Base-by-base conservation (phyloP, 2,888 invertebrate species). In the Acleris cristana region DNA sequence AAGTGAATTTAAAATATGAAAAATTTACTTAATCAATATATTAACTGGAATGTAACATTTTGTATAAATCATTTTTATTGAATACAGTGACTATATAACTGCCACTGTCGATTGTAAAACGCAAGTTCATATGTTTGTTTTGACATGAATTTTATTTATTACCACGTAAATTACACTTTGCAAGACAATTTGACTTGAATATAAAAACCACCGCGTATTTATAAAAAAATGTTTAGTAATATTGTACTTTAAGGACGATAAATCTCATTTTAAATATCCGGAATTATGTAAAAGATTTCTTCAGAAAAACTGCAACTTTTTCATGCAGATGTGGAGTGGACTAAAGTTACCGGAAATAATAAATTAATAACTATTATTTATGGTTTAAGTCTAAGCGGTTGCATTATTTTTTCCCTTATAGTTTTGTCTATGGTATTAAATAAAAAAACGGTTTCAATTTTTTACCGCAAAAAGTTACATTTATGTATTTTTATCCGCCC, bases 111-210 rank as follows among this genome's bases (percentile, higher is more conserved):
- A n/a, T n/a, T 18, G 18, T 48, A n/a, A n/a, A 48, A 18, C 18
- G 7, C 48, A 48, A 16, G 16, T 48, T 48, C 48, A 48, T 7
- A 18, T 48, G n/a, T 48, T 48, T 48, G 18, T 48, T 48, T 48
- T 48, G 48, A 48, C 48, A 48, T 18, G 7, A n/a, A 48, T 48
- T 48, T 48, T 48, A 48, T 48, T 48, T 48, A 48, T 48, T 18
- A 0, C 48, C 0, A 7, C 48, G 18, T 48, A 48, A 48, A 48
- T 48, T 48, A 48, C 6, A 45, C n/a, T 45, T 45, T 16, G 4
- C 6, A 48, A 18, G 7, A 8, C 7, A 48, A 48, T 48, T 48
- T 16, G 16, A 16, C 18, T 48, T 6, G 18, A 48, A 18, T 48
- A n/a, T 5, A 40, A 40, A 40, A 45, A 12, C 45, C n/a, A 16